Evolutionary conservation across 64 coral and sea anemone genomes (phyloP).

Genomic region (Trachythela sp.): DNA sequence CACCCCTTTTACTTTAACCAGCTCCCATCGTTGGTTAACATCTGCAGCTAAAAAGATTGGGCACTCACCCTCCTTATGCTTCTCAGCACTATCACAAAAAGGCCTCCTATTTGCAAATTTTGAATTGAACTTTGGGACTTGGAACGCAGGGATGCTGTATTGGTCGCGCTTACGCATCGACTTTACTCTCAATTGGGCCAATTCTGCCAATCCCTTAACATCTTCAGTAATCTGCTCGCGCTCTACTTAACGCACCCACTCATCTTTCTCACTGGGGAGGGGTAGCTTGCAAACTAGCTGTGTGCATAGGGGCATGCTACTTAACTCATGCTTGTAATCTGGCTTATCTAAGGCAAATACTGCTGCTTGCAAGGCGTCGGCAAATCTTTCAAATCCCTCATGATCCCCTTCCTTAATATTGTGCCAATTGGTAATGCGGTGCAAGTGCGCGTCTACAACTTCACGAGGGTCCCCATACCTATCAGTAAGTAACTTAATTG

Average conservation of each 20-base stretch:
- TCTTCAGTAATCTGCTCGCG: conserved; percentile 23
- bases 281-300: conserved; percentile 41
- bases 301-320: conserved; percentile 27
- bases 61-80: conserved; percentile 21
- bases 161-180: conserved; percentile 33
- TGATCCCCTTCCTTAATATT: conserved; percentile 22
- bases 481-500: conserved; percentile 31
- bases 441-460: conserved; percentile 42
- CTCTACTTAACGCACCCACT: conserved; percentile 41
- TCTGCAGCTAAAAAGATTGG: conserved; percentile 1
- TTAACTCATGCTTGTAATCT: conserved; percentile 32
- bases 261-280: conserved; percentile 35
- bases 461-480: conserved; percentile 50
- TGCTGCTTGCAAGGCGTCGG: conserved; percentile 43
- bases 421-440: conserved; percentile 28
- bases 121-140: not conserved
- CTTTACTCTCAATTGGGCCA: conserved; percentile 29
- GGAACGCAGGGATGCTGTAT: not conserved
- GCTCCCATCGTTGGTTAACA: conserved; percentile 10
- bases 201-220: conserved; percentile 34
- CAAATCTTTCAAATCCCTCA: conserved; percentile 29
- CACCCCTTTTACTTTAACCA: conserved; percentile 22
- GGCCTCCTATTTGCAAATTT: not conserved
- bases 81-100: not conserved
- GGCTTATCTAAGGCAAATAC: conserved; percentile 46